Evolutionary conservation across 2,113 vertebrate species (phyloP).

Genomic region (Oreocharis arfaki): DNA sequence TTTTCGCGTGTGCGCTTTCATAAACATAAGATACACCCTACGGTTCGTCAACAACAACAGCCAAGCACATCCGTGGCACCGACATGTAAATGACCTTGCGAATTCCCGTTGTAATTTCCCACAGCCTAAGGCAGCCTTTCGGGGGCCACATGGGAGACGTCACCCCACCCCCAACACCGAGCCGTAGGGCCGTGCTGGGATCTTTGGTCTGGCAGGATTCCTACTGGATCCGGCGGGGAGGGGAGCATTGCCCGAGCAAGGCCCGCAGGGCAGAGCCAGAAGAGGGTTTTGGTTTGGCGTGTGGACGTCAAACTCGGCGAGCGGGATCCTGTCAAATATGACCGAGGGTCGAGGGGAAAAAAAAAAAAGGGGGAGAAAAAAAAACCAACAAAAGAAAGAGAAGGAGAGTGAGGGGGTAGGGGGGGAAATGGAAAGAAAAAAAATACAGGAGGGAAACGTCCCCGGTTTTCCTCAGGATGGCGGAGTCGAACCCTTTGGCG

Average conservation of each 20-base stretch:
- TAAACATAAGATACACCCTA: not conserved
- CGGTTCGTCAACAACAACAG: not conserved
- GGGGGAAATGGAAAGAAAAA: accelerated
- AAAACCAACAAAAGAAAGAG: not conserved
- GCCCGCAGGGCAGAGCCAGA: not conserved
- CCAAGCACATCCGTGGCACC: not conserved
- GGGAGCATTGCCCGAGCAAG: not conserved
- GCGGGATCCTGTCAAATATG: not conserved
- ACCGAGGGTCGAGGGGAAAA: not conserved
- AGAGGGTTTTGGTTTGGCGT: not conserved
- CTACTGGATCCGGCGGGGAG: not conserved
- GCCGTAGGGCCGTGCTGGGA: not conserved
- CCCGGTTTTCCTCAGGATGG: not conserved
- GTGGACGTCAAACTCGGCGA: not conserved
- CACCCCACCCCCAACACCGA: not conserved
- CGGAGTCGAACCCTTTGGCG: not conserved
- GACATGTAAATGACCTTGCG: not conserved
- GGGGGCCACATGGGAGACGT: not conserved
- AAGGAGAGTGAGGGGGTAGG: accelerated
- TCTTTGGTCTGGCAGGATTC: not conserved
- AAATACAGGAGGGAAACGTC: not conserved
- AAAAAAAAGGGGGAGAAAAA: too few relatives aligned
- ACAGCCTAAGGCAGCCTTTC: not conserved
- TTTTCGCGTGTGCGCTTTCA: not conserved
- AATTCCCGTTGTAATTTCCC: not conserved